phyloP scores from a whole-genome alignment of 2,797 vertebrate genomes.

The Halcyon badia region DNA sequence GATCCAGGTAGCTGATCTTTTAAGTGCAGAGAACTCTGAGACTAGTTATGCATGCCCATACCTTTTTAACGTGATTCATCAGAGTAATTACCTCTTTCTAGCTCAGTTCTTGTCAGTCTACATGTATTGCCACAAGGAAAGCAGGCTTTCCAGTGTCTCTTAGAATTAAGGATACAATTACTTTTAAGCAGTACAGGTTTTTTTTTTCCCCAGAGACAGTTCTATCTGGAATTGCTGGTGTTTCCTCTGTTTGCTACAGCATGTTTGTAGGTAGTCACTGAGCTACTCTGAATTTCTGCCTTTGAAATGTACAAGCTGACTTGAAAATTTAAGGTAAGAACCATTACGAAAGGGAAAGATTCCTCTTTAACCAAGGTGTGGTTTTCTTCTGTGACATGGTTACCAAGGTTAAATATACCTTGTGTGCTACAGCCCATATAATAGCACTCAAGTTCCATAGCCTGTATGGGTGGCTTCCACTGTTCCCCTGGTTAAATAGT shows the following conservation, averaged over 20 bases:
- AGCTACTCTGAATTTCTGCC: neutral
- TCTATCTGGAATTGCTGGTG: neutral
- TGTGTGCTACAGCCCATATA: neutral
- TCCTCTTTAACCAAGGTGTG: neutral
- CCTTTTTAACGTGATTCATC: neutral
- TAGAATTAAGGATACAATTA: neutral
- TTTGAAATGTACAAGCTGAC: neutral
- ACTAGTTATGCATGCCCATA: neutral
- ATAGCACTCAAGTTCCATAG: neutral
- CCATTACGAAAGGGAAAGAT: neutral
- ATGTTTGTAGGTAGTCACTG: neutral
- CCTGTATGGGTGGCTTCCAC: neutral
- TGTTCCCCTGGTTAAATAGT: neutral
- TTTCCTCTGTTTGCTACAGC: neutral
- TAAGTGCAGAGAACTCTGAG: neutral
- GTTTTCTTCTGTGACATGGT: neutral
- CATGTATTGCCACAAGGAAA: neutral
- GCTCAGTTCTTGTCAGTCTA: neutral
- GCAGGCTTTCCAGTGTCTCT: neutral
- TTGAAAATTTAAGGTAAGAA: neutral
- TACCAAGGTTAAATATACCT: neutral
- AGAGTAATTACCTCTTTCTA: neutral
- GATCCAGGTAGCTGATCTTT: neutral
- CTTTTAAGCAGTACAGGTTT: neutral
- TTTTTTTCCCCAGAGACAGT: neutral